phyloP scores from a whole-genome alignment of 2,113 vertebrate species.

The Telmatochromis sp. region DNA sequence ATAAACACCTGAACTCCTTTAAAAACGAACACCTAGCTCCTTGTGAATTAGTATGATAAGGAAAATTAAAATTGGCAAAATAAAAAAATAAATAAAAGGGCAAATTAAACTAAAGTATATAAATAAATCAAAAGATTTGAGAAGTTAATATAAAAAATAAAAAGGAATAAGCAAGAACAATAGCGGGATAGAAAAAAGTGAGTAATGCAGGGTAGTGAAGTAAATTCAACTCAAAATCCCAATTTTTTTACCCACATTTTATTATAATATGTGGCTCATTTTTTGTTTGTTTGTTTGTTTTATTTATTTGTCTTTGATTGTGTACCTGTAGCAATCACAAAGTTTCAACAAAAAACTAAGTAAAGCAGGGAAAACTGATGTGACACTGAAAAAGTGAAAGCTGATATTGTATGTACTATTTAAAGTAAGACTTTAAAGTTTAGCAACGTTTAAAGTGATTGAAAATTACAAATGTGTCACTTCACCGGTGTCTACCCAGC shows the following conservation, averaged over 20 bases:
- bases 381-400: neutral
- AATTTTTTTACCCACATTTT: neutral
- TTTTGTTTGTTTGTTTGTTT: neutral
- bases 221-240: neutral
- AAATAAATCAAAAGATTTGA: neutral
- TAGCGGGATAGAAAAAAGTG: neutral
- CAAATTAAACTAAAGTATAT: neutral
- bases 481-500: neutral
- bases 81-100: neutral
- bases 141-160: neutral
- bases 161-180: neutral
- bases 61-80: neutral
- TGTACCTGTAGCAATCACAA: neutral
- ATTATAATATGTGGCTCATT: neutral
- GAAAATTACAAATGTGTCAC: neutral
- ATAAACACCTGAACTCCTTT: neutral
- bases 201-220: neutral
- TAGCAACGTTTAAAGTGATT: neutral
- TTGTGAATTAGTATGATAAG: neutral
- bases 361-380: accelerated
- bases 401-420: neutral
- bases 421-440: neutral
- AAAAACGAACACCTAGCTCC: neutral
- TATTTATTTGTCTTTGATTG: neutral
- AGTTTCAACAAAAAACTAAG: neutral